Conservation (phyloP, 2,113 vertebrate genomes). For the Thomomys bottae region DNA sequence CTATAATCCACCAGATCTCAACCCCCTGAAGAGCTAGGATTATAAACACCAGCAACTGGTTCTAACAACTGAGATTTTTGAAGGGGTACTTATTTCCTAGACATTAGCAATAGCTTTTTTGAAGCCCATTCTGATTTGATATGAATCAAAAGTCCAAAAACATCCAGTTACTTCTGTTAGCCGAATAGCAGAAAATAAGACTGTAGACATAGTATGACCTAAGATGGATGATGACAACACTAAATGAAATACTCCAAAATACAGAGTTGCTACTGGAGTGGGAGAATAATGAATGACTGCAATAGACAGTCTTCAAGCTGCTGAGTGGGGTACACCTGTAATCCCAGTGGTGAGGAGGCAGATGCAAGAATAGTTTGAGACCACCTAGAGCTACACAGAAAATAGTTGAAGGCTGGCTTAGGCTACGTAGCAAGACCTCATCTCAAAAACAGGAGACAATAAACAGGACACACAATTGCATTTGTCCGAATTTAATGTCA, state of each 20-base stretch:
- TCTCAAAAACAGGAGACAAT: neutral
- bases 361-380: neutral
- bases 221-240: neutral
- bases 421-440: neutral
- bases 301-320: neutral
- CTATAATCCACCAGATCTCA: no score
- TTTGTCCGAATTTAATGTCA: conserved; percentile 28
- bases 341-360: neutral
- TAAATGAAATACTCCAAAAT: neutral
- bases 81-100: no score
- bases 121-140: neutral
- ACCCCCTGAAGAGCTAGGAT: no score
- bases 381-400: neutral
- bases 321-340: neutral
- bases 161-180: neutral
- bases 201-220: neutral
- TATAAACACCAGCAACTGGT: no score
- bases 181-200: neutral
- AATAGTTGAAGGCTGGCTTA: no score
- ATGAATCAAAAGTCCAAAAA: conserved; percentile 10
- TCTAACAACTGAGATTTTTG: neutral
- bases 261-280: neutral
- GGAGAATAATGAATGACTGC: neutral
- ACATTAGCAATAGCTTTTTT: neutral
- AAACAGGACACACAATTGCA: neutral